Evolutionary conservation across 2,888 invertebrate genomes (phyloP), one percentile per base, ranked within the genome.

Genomic region (Schizotus pectinicornis): DNA sequence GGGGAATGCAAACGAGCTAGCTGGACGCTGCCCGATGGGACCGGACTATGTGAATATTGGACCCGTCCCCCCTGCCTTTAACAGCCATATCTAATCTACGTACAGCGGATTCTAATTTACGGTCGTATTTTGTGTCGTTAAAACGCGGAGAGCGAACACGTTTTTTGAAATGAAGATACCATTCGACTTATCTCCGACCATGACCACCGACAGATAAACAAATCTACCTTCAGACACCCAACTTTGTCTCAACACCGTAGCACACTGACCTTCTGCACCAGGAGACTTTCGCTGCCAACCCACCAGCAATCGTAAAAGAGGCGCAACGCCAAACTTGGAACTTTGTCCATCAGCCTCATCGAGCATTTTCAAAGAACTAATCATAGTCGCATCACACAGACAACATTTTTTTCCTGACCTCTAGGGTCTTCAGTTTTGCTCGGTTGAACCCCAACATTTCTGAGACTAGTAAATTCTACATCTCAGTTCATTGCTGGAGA

Each of bases 1-100:
- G 63, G 62, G 71, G 66, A 70, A 74, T 74, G 73, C 73, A 73
- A 71, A 71, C 71, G 67, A 72, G 53, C 48, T 37, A 46, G 57
- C 41, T 50, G 35, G 42, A 43, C 11, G 34, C 13, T 45, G 31
- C 11, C 22, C n/a, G n/a, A n/a, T 34, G 12, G 11, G 46, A 32
- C 32, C 12, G 46, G 22, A 48, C 34, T 14, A 34, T n/a, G 12
- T 32, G 9, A 32, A 14, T 34, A 13, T 31, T 45, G 32, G 7
- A 3, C 22, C 22, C 22, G 22, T 5, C 35, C 49, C 43, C 47
- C 42, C 56, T 55, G 59, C 50, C 51, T 49, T 38, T 58, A 47
- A 52, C 45, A 22, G 22, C 62, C 55, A 39, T 59, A 64, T 68
- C 66, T 66, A 67, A 69, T 69, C 68, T 61, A 59, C 49, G 52